Conservation (phyloP, 2,113 vertebrate genomes). For the Tachysurus vachellii region DNA sequence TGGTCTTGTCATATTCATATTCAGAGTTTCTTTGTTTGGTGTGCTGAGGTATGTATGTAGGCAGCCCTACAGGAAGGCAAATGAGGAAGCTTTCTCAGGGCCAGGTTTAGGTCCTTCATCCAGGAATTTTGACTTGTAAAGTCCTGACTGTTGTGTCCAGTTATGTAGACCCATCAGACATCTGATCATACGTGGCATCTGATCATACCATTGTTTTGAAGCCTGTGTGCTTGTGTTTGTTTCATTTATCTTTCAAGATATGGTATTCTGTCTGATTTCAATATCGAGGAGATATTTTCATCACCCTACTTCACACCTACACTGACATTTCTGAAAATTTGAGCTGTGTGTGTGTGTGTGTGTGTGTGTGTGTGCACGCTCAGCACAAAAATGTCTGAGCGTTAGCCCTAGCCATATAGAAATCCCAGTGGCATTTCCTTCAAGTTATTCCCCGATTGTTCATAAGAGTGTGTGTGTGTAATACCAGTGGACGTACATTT, state of each 20-base stretch:
- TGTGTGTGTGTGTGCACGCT: neutral
- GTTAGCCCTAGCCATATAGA: too few species aligned
- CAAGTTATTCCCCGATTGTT: neutral
- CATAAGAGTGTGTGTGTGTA: constrained; percentile 11
- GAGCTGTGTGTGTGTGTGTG: neutral
- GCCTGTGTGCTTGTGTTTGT: neutral
- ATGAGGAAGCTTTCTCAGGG: neutral
- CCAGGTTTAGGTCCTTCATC: neutral
- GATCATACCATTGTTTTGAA: neutral
- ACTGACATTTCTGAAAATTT: neutral
- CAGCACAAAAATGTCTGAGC: neutral
- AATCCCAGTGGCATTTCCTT: neutral
- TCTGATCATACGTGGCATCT: neutral
- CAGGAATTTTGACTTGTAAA: neutral
- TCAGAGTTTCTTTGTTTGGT: neutral
- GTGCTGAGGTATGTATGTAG: neutral
- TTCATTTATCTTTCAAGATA: neutral
- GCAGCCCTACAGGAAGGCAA: neutral
- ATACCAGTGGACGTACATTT: constrained; percentile 43
- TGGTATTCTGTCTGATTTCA: neutral
- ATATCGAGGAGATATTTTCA: constrained; percentile 12
- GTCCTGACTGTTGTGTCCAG: neutral
- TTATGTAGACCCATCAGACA: neutral
- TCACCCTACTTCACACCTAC: neutral
- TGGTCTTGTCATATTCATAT: neutral